Evolutionary conservation across 2,888 invertebrate species (phyloP).

Genomic region (Erpobdella octoculata): DNA sequence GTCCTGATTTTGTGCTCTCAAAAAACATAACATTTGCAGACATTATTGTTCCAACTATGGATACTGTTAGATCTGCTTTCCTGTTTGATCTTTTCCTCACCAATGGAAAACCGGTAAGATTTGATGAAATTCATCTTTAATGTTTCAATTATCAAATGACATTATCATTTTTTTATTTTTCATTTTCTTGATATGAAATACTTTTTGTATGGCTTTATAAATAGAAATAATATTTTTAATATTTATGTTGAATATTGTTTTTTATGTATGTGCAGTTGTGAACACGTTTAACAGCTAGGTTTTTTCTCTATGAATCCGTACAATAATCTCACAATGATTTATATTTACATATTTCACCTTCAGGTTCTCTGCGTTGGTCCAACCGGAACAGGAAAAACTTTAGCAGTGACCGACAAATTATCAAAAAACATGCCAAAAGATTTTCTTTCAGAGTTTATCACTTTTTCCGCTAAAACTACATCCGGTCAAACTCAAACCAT

Average conservation of each 20-base stretch:
- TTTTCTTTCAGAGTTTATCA: constrained; percentile 51
- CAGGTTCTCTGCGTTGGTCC: constrained; percentile 67
- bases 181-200: no score
- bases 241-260: no score
- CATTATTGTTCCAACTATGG: constrained; percentile 53
- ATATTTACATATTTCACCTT: background rate
- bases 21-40: constrained; percentile 50
- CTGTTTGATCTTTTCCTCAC: constrained; percentile 48
- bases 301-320: no score
- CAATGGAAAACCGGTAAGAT: constrained; percentile 55
- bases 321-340: no score
- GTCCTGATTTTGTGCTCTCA: constrained; percentile 41
- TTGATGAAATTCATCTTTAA: no score
- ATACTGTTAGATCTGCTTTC: constrained; percentile 48
- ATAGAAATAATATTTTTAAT: no score
- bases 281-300: no score
- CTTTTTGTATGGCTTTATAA: no score
- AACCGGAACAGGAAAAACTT: constrained; percentile 68
- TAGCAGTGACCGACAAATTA: constrained; percentile 51
- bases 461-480: constrained; percentile 53
- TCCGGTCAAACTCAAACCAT: constrained; percentile 53
- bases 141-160: no score
- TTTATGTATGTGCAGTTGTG: no score
- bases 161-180: no score
- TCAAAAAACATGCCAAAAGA: constrained; percentile 51